Evolutionary conservation across 2,888 invertebrate species (phyloP), one percentile per base, ranked within the genome.

Genomic region (Odontocerum albicorne): DNA sequence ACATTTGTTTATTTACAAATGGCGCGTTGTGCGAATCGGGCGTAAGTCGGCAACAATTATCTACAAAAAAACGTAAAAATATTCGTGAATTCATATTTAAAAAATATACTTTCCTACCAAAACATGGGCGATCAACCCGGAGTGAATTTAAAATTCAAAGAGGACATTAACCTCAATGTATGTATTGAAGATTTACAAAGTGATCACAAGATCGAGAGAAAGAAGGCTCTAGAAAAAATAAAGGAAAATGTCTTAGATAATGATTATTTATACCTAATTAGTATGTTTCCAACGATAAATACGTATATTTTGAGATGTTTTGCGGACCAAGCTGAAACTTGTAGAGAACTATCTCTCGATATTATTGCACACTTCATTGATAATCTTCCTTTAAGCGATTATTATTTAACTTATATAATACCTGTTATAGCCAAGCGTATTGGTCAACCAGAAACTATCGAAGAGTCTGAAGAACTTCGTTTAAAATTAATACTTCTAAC

Each of bases 391-490:
- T 69, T 82, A 0, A 82, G 85, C 61, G 88, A 90, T 62, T 88
- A 85, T 59, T 87, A 88, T 68, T 73, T 92, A 45, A 83, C 87
- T 0, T 87, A 88, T 62, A 74, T 93, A 12, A 74, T 94, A 27
- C 89, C 92, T 1, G 82, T 88, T 1, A 67, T 95, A 57, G 82
- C 85, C 1, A 86, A 87, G 63, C 83, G 93, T 57, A 81, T 96
- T 61, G 92, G 90, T 0, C 83, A 84, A 50, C 81, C 85, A 32
- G 92, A 93, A 68, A 79, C 88, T 0, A 68, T 82, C 1, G 83
- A 84, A 63, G 74, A 79, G 27, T 76, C 77, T 0, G 96, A 96
- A 73, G 96, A 96, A 77, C 80, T 95, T 36, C 83, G 95, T 19
- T 68, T 92, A 8, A 72, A 83, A 33, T 75, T 89, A 45, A 70